A percentile compares a stretch with the other conserved stretches of the same genome.
These are phyloP conservation scores for Sinocyclocheilus anophthalmus DNA, from an alignment of 2,113 vertebrate species.

Conservation along the genomic window DNA sequence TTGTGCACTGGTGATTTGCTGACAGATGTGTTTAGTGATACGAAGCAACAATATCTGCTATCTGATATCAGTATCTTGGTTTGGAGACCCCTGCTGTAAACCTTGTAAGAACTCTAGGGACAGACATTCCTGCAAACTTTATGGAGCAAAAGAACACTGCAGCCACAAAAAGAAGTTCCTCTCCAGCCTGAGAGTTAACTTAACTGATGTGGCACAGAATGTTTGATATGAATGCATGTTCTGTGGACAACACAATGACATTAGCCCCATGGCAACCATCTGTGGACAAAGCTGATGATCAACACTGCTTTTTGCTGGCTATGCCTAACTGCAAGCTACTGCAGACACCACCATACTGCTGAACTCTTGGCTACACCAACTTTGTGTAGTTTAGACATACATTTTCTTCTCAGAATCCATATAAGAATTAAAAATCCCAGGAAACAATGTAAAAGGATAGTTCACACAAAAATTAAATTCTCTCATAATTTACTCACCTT, in stretches of 20 bases:
- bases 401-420: neutral
- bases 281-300: constrained; percentile 15
- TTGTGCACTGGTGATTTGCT: neutral
- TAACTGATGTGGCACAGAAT: constrained; percentile 12
- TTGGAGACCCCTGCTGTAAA: no score
- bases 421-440: no score
- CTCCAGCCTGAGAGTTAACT: neutral
- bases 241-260: constrained; percentile 31
- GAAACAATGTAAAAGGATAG: no score
- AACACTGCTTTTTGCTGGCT: neutral
- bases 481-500: no score
- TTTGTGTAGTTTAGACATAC: neutral
- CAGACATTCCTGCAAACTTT: neutral
- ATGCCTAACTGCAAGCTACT: neutral
- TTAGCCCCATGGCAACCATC: constrained; percentile 46
- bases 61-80: neutral
- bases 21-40: constrained; percentile 7
- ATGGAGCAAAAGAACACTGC: constrained; percentile 33
- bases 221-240: constrained; percentile 29
- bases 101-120: neutral
- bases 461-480: no score
- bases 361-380: neutral
- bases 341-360: neutral
- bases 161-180: constrained; percentile 52
- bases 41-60: neutral